Conservation (phyloP, 2,797 vertebrate genomes). For the Hirundo rustica region DNA sequence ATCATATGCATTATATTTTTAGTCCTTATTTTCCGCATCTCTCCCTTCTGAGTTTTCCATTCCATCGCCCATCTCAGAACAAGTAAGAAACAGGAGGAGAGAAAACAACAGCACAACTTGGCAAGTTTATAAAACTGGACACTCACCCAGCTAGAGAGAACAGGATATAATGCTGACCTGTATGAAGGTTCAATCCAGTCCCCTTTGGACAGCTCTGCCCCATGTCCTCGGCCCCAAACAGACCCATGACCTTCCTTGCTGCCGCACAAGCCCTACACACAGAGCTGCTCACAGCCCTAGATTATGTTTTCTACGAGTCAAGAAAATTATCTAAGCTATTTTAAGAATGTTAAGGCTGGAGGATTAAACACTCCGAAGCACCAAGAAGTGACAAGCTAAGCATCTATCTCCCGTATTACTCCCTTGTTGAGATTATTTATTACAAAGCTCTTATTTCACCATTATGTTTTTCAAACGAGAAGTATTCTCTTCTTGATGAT, state of each 20-base stretch:
- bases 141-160: background rate
- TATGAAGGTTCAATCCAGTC: background rate
- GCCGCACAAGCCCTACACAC: background rate
- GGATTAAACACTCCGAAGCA: conserved; percentile 24
- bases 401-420: background rate
- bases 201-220: background rate
- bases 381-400: background rate
- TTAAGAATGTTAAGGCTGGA: conserved; percentile 17
- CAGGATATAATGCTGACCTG: background rate
- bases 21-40: background rate
- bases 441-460: background rate
- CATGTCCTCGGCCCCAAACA: background rate
- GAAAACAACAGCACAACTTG: background rate
- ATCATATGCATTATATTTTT: background rate
- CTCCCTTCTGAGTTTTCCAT: background rate
- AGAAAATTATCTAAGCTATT: conserved; percentile 29
- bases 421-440: background rate
- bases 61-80: background rate
- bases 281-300: background rate
- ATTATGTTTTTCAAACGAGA: background rate
- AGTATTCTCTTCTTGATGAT: background rate
- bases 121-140: background rate
- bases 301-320: background rate
- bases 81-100: background rate
- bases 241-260: background rate